phyloP scores from a whole-genome alignment of 1,140 invertebrate genomes.

The Radopholus similis region DNA sequence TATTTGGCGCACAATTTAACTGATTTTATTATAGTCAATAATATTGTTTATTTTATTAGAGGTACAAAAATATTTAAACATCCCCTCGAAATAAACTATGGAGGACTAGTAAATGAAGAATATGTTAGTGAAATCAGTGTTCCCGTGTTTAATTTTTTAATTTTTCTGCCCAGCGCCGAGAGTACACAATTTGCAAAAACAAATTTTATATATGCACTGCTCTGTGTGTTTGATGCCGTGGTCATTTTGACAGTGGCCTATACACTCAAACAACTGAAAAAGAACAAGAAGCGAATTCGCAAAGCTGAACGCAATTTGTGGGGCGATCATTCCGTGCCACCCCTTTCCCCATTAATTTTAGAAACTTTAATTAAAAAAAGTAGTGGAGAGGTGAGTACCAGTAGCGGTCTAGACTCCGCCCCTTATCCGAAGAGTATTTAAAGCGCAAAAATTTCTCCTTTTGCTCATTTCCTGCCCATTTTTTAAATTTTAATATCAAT shows the following conservation, averaged over 20 bases:
- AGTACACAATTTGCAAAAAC: background rate
- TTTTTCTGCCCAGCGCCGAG: background rate
- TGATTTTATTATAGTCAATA: background rate
- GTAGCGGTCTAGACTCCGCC: background rate
- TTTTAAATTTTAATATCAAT: background rate
- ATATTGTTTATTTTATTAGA: background rate
- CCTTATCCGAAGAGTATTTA: background rate
- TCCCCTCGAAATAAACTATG: background rate
- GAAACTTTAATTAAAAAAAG: background rate
- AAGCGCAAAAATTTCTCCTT: background rate
- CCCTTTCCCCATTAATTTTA: too few species aligned
- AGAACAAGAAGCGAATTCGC: background rate
- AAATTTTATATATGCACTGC: background rate
- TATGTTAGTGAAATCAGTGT: background rate
- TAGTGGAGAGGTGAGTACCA: background rate
- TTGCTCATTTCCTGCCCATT: background rate
- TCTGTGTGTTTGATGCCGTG: background rate
- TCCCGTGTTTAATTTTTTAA: background rate
- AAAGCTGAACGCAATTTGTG: background rate
- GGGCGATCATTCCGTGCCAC: background rate
- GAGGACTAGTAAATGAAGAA: background rate
- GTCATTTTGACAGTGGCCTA: background rate
- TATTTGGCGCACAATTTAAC: background rate
- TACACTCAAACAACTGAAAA: background rate
- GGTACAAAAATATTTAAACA: background rate